Evolutionary conservation across 2,113 vertebrate species (phyloP).

Genomic region (Castor canadensis): DNA sequence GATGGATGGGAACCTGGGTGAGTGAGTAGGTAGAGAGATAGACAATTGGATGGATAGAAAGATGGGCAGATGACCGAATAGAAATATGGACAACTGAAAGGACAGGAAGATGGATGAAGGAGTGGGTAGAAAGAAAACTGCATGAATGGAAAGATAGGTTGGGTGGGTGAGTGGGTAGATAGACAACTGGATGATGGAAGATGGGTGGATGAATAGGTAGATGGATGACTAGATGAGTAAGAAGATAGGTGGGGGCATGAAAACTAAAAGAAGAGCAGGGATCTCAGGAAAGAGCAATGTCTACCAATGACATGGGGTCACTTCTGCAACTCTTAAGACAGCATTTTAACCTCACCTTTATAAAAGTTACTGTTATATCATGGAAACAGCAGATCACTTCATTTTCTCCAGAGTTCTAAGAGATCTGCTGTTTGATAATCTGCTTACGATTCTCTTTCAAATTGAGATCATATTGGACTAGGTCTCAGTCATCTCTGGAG

Average conservation of each 20-base stretch:
- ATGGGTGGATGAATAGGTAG: neutral
- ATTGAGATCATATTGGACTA: neutral
- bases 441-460: neutral
- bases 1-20: neutral
- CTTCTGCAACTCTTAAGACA: too few relatives aligned
- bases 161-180: neutral
- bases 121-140: neutral
- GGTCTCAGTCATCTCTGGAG: neutral
- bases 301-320: neutral
- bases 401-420: neutral
- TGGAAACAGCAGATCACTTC: rapidly evolving
- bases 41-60: neutral
- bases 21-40: neutral
- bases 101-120: too few relatives aligned
- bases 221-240: neutral
- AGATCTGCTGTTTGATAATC: neutral
- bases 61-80: neutral
- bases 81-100: neutral
- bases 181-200: neutral
- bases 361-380: neutral
- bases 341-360: neutral
- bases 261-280: neutral
- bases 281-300: neutral
- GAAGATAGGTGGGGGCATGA: neutral
- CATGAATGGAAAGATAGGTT: neutral